phyloP scores from a whole-genome alignment of 2,113 vertebrate genomes.

The Colinus virginianus region DNA sequence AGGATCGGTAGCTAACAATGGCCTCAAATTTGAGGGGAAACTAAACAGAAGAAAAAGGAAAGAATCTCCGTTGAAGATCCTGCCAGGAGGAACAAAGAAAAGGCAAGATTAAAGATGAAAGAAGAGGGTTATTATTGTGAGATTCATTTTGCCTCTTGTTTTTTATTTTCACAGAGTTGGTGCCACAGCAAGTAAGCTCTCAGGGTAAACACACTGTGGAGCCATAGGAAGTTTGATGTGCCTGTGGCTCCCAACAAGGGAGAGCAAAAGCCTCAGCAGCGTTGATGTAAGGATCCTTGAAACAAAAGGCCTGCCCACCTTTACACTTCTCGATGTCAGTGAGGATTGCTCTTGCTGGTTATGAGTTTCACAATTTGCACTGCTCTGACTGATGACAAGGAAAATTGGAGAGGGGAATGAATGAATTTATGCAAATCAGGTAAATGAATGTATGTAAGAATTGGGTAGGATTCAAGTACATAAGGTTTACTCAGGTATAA shows the following conservation, averaged over 20 bases:
- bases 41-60: background rate
- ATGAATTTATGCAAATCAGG: background rate
- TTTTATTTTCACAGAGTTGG: background rate
- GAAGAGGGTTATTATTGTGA: background rate
- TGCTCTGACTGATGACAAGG: background rate
- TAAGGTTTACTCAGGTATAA: background rate
- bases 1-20: slow-evolving; percentile 44
- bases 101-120: background rate
- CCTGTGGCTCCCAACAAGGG: background rate
- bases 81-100: background rate
- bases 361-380: background rate
- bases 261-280: background rate
- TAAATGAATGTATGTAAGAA: background rate
- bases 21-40: background rate
- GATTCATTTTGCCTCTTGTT: background rate
- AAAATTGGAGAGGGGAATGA: background rate
- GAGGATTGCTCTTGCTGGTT: background rate
- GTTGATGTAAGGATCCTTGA: background rate
- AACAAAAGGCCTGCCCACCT: background rate
- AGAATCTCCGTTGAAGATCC: slow-evolving; percentile 30
- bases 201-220: fast-evolving
- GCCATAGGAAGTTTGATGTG: background rate
- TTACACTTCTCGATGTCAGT: background rate
- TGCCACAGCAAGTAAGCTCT: background rate
- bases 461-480: background rate